Percentiles rank a stretch among this genome's conserved stretches.
phyloP scores from a whole-genome alignment of 2,888 invertebrate genomes.

The Tipula helvola region DNA sequence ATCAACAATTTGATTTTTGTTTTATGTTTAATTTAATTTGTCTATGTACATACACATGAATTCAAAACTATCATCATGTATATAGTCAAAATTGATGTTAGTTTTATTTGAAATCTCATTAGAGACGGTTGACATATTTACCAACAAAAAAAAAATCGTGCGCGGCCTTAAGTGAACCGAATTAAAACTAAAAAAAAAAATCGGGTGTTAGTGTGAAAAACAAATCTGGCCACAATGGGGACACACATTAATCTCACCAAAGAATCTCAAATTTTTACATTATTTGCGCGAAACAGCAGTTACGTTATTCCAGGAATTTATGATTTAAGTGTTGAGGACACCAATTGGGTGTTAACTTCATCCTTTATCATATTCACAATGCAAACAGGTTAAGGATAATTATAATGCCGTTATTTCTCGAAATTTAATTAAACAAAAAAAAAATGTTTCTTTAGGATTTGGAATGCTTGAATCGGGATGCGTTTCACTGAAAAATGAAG shows the following conservation, averaged over 20 bases:
- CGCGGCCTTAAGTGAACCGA: background rate
- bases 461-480: conserved; percentile 90
- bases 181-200: no score
- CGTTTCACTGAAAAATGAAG: conserved; percentile 86
- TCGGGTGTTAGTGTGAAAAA: background rate
- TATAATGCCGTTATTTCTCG: background rate
- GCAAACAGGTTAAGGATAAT: conserved; percentile 61
- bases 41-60: background rate
- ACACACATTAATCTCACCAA: background rate
- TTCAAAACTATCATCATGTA: no score
- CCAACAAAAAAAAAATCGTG: background rate
- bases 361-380: conserved; percentile 87
- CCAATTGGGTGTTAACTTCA: conserved; percentile 79
- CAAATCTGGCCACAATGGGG: background rate
- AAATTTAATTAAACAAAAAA: no score
- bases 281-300: conserved; percentile 29
- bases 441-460: conserved; percentile 48
- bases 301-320: conserved; percentile 45
- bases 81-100: background rate
- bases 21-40: background rate
- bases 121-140: background rate
- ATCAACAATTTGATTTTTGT: background rate
- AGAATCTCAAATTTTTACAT: conserved; percentile 28
- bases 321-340: conserved; percentile 61
- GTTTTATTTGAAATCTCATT: background rate